Conservation (phyloP, 2,113 vertebrate genomes). For the Nibea albiflora region DNA sequence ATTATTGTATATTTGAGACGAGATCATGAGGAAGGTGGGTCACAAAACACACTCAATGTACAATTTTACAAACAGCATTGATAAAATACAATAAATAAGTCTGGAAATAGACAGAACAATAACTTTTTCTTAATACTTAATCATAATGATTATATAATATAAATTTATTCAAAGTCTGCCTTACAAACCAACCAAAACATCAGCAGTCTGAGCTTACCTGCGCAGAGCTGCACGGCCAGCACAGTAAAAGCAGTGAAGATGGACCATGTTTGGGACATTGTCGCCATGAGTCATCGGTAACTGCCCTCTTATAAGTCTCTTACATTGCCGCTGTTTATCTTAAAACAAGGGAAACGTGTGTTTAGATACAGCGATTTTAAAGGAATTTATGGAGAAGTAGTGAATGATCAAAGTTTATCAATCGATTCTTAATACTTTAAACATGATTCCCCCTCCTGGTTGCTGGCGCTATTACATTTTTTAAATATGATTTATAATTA, state of each 20-base stretch:
- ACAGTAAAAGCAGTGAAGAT: constrained; percentile 19
- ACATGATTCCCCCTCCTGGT: no score
- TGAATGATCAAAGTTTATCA: not conserved
- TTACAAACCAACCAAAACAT: no score
- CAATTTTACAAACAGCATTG: not conserved
- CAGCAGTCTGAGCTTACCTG: constrained; percentile 50
- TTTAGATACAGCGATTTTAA: not conserved
- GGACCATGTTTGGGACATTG: constrained; percentile 50
- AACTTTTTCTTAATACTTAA: no score
- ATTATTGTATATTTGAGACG: not conserved
- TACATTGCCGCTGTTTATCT: constrained; percentile 13
- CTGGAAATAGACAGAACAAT: no score
- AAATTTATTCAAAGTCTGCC: no score
- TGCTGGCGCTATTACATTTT: not conserved
- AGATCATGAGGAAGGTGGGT: not conserved
- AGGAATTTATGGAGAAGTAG: not conserved
- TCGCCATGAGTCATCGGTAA: constrained; percentile 47
- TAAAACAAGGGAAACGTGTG: not conserved
- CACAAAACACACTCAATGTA: not conserved
- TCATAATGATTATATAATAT: no score
- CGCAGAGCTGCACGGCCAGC: constrained; percentile 56
- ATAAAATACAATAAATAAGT: not conserved
- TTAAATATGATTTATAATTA: no score
- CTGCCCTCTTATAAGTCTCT: constrained; percentile 3
- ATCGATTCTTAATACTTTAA: not conserved